Conservation (phyloP, 2,113 vertebrate species). For the Hyla sarda region DNA sequence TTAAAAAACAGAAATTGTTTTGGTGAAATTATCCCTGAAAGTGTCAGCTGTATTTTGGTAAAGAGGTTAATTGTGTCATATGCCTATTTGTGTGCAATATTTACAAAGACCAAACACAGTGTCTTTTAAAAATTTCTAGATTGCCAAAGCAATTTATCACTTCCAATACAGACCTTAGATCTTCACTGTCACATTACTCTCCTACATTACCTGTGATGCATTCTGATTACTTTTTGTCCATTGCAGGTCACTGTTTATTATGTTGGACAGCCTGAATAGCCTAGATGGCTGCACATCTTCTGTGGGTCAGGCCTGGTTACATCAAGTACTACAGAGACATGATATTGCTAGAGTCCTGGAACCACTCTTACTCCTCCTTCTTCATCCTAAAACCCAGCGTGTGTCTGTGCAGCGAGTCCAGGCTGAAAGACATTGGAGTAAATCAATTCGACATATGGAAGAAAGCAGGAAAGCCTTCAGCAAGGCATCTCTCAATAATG, state of each 20-base stretch:
- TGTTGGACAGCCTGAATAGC: conserved; percentile 95
- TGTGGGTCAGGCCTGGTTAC: conserved; percentile 94
- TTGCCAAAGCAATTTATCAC: not conserved
- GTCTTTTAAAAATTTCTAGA: not conserved
- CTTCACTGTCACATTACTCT: not conserved
- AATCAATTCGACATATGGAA: conserved; percentile 69
- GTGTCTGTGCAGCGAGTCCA: conserved; percentile 96
- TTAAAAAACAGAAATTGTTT: too few relatives aligned
- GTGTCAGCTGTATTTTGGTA: too few relatives aligned
- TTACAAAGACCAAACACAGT: too few relatives aligned
- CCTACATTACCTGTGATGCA: not conserved
- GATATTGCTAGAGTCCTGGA: conserved; percentile 96
- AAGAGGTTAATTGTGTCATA: too few relatives aligned
- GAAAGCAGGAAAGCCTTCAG: conserved; percentile 77
- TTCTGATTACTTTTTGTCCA: not conserved
- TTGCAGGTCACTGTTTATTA: conserved; percentile 94
- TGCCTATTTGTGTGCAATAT: too few relatives aligned
- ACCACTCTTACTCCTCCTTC: conserved; percentile 90
- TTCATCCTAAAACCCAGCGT: conserved; percentile 96
- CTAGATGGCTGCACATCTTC: conserved; percentile 93
- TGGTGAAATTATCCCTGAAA: too few relatives aligned
- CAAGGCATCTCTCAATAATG: conserved; percentile 79
- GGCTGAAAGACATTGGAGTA: conserved; percentile 87
- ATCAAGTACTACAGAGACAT: conserved; percentile 96
- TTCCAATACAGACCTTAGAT: not conserved